Base-by-base conservation (phyloP, 2,113 vertebrate species). In the Dasyprocta punctata region DNA sequence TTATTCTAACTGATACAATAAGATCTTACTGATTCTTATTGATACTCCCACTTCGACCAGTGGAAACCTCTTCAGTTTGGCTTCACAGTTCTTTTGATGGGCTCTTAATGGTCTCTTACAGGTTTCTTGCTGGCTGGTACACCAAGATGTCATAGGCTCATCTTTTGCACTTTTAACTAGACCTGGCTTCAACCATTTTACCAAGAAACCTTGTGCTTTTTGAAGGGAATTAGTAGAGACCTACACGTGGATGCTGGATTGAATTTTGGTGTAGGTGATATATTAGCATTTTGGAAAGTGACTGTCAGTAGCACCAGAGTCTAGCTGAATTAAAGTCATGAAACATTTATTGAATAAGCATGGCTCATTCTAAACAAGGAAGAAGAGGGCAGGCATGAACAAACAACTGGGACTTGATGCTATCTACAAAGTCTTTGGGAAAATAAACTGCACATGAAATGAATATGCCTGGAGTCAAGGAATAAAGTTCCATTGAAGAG, bases 261-360 rank as follows among this genome's bases (percentile, higher is more conserved):
- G 69, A 20, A 86, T 95, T 95, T 96, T 56, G 75, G 73, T 89
- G 75, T 90, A 41, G 95, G 38, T 92, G 75, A 94, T 78, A 77
- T 97, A 58, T 92, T 54, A 90, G 33, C 52, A 71, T 82, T 67
- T 88, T 87, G 88, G 84, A 90, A 95, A 90, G 41, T 0, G 12
- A 61, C 84, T 54, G 86, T 93, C 92, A 95, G 71, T 71, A 83
- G 90, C 65, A 92, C 87, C 92, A 92, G 33, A 71, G n/a, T 89
- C 77, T 63, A 65, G 28, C 30, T 95, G 75, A 97, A 85, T 88
- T 92, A 89, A 95, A 67, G 85, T 90, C 58, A 52, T 67, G 95
- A 90, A 93, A 82, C 78, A 93, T 86, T 77, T 95, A 86, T 93
- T 91, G 88, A 89, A 88, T 90, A 88, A 54, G 54, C 30, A 78